These are phyloP conservation scores for Denticeps clupeoides DNA, from an alignment of 2,797 vertebrate genomes.

Conservation along the genomic window DNA sequence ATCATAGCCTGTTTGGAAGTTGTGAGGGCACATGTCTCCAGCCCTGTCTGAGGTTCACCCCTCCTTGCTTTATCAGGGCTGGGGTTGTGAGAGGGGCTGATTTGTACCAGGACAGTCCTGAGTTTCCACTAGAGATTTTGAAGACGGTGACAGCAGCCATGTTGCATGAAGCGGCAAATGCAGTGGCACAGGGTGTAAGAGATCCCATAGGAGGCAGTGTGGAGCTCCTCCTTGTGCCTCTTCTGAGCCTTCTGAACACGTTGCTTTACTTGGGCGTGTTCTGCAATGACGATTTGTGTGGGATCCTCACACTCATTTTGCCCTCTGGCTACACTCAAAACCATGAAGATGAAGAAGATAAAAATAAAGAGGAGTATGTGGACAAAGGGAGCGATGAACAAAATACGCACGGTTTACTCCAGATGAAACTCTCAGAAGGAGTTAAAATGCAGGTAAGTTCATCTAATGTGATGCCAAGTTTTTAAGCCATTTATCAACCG, in stretches of 20 bases:
- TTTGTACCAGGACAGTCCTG: slow-evolving; percentile 68
- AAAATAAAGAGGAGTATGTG: slow-evolving; percentile 16
- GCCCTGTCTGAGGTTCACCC: slow-evolving; percentile 71
- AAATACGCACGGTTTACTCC: slow-evolving; percentile 77
- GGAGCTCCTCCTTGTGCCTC: slow-evolving; percentile 81
- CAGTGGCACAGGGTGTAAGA: slow-evolving; percentile 65
- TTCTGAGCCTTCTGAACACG: slow-evolving; percentile 77
- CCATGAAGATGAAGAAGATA: slow-evolving; percentile 40
- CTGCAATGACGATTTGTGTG: slow-evolving; percentile 67
- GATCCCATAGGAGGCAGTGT: slow-evolving; percentile 85
- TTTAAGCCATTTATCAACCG: not conserved
- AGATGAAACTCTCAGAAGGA: slow-evolving; percentile 87
- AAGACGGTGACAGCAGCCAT: slow-evolving; percentile 78
- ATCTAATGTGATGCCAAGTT: not conserved
- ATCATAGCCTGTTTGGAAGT: slow-evolving; percentile 63
- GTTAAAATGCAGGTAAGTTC: slow-evolving; percentile 80
- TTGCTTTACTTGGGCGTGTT: slow-evolving; percentile 82
- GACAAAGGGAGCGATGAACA: slow-evolving; percentile 11
- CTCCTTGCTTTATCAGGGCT: slow-evolving; percentile 71
- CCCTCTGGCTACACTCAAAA: slow-evolving; percentile 62
- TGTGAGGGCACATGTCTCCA: slow-evolving; percentile 72
- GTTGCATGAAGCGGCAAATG: slow-evolving; percentile 73
- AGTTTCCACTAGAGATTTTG: slow-evolving; percentile 76
- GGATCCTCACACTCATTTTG: slow-evolving; percentile 73
- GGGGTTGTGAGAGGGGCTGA: slow-evolving; percentile 28